Evolutionary conservation across 2,797 vertebrate species (phyloP).

Genomic region (Sebastolobus alascanus): DNA sequence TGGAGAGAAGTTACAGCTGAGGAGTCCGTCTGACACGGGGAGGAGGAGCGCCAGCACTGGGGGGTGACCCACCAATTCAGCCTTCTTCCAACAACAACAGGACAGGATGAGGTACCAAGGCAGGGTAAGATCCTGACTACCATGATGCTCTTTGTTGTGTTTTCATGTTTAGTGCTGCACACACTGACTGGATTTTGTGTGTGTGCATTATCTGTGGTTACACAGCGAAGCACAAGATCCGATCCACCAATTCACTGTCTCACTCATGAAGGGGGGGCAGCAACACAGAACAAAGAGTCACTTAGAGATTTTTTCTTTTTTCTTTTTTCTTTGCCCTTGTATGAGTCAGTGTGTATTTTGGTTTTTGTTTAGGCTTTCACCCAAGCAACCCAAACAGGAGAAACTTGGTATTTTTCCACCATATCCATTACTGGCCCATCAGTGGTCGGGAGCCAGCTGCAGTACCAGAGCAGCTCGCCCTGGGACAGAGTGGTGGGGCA

Average conservation of each 20-base stretch:
- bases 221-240: slow-evolving; percentile 27
- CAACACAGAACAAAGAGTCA: slow-evolving; percentile 62
- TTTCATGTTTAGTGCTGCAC: slow-evolving; percentile 19
- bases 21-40: slow-evolving; percentile 53
- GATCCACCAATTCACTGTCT: slow-evolving; percentile 11
- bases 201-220: slow-evolving; percentile 11
- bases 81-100: slow-evolving; percentile 54
- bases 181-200: slow-evolving; percentile 7
- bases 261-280: slow-evolving; percentile 36
- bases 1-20: slow-evolving; percentile 65
- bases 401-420: slow-evolving; percentile 61
- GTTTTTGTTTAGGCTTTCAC: slow-evolving; percentile 55
- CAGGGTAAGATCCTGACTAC: slow-evolving; percentile 77
- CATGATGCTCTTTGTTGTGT: slow-evolving; percentile 50
- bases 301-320: slow-evolving; percentile 18
- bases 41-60: slow-evolving; percentile 64
- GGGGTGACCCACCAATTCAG: slow-evolving; percentile 54
- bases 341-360: slow-evolving; percentile 63
- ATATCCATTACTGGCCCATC: slow-evolving; percentile 54
- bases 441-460: slow-evolving; percentile 63
- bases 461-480: slow-evolving; percentile 57
- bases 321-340: slow-evolving; percentile 30
- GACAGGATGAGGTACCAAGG: slow-evolving; percentile 84
- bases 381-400: slow-evolving; percentile 28
- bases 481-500: slow-evolving; percentile 67